Conservation (phyloP, 2,888 invertebrate genomes). For the Tipula vernalis region DNA sequence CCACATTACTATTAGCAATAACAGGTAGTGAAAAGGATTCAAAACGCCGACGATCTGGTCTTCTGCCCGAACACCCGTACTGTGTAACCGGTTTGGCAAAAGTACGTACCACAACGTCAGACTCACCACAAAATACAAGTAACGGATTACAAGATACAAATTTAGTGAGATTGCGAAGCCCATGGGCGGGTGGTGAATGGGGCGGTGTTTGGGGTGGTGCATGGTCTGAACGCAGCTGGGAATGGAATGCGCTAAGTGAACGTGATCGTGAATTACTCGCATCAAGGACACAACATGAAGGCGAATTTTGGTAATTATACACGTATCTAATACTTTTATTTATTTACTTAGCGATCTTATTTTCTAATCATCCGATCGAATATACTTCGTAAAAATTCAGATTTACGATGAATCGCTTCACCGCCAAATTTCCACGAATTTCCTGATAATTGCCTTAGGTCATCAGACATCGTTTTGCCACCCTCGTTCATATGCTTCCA, state of each 20-base stretch:
- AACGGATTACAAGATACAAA: slow-evolving; percentile 40
- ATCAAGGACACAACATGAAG: slow-evolving; percentile 48
- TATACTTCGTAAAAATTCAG: background rate
- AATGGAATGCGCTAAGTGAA: slow-evolving; percentile 53
- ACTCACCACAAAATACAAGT: slow-evolving; percentile 17
- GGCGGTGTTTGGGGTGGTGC: slow-evolving; percentile 60
- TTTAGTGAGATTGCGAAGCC: slow-evolving; percentile 49
- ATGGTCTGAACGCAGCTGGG: slow-evolving; percentile 56
- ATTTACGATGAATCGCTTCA: background rate
- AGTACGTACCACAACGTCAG: slow-evolving; percentile 38
- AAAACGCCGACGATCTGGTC: slow-evolving; percentile 46
- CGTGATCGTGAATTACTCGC: slow-evolving; percentile 50
- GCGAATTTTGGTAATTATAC: slow-evolving; percentile 52
- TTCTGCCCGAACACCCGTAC: slow-evolving; percentile 55
- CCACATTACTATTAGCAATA: slow-evolving; percentile 54
- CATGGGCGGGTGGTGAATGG: slow-evolving; percentile 35
- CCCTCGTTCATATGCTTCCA: background rate
- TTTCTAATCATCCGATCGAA: background rate
- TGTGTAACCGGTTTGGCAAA: slow-evolving; percentile 58
- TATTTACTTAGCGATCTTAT: background rate
- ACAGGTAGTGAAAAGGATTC: slow-evolving; percentile 38
- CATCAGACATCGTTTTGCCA: background rate
- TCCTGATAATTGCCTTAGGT: background rate
- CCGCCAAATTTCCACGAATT: background rate
- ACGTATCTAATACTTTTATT: background rate